phyloP scores from a whole-genome alignment of 1,140 invertebrate species.

The Lutraria rhynchaena region DNA sequence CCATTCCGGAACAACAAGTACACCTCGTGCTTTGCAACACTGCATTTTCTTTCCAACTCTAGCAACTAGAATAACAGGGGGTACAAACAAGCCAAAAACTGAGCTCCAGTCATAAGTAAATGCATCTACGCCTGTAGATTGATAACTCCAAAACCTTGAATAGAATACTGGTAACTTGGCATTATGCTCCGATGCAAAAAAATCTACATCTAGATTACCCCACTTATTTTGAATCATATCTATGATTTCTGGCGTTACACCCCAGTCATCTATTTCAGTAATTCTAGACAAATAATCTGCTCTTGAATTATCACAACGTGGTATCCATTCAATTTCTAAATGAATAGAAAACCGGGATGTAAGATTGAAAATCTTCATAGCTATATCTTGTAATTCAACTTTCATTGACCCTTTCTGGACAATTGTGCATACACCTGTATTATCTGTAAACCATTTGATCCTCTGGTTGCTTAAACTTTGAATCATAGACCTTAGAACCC shows the following conservation, averaged over 20 bases:
- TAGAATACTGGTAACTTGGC: conserved; percentile 14
- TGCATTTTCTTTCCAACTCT: conserved; percentile 20
- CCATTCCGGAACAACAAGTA: conserved; percentile 1
- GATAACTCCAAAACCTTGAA: conserved; percentile 12
- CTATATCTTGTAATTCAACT: not conserved
- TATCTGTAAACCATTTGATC: conserved; percentile 48
- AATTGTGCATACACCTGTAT: not conserved
- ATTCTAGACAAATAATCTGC: conserved; percentile 17
- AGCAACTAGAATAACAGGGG: conserved; percentile 4
- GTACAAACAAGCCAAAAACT: conserved; percentile 3
- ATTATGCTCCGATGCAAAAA: conserved; percentile 7
- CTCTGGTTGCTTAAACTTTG: not conserved
- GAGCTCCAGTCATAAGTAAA: conserved; percentile 16
- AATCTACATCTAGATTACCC: not conserved
- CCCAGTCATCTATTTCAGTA: not conserved
- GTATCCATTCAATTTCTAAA: conserved; percentile 23
- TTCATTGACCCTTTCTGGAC: conserved; percentile 27
- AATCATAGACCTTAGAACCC: conserved; percentile 4
- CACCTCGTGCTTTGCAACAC: not conserved
- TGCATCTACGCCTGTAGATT: conserved; percentile 3
- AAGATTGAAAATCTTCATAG: not conserved
- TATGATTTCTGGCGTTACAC: not conserved
- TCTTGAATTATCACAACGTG: not conserved
- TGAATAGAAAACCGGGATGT: not conserved
- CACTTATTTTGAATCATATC: not conserved